These are phyloP conservation scores for Montifringilla adamsi DNA, from an alignment of 2,113 vertebrate genomes.

Conservation along the genomic window DNA sequence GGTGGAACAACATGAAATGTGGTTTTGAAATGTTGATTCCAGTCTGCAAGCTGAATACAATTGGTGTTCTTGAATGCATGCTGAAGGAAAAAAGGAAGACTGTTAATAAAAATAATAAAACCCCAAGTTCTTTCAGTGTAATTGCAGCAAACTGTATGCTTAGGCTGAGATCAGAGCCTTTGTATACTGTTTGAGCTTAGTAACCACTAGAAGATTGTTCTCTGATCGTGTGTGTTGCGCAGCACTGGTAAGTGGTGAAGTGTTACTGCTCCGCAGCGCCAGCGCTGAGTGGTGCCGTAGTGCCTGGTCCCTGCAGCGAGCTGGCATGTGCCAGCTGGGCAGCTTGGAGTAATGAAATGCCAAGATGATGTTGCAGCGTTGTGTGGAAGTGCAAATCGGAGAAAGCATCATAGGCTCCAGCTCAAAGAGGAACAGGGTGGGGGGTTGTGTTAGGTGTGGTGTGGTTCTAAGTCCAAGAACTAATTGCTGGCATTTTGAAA, in stretches of 20 bases:
- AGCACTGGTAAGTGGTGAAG: background rate
- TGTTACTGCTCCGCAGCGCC: rapidly evolving
- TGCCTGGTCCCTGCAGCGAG: too few relatives aligned
- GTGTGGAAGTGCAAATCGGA: background rate
- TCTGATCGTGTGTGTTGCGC: rapidly evolving
- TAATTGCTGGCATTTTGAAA: background rate
- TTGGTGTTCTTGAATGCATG: background rate
- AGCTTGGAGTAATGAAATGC: background rate
- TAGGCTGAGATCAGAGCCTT: background rate
- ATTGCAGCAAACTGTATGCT: background rate
- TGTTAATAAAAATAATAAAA: background rate
- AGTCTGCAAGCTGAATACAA: background rate
- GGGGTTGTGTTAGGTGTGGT: background rate
- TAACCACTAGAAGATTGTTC: background rate
- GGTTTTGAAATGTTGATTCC: background rate
- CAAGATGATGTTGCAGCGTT: background rate
- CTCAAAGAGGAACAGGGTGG: background rate
- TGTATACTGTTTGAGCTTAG: rapidly evolving
- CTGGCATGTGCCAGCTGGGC: background rate
- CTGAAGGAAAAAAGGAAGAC: background rate
- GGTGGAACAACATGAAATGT: background rate
- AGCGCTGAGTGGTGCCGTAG: rapidly evolving
- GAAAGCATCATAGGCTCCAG: background rate
- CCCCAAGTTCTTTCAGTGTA: background rate
- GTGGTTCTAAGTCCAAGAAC: background rate